Evolutionary conservation across 2,888 invertebrate species (phyloP), one percentile per base, ranked within the genome.

Genomic region (Amitus sp.): DNA sequence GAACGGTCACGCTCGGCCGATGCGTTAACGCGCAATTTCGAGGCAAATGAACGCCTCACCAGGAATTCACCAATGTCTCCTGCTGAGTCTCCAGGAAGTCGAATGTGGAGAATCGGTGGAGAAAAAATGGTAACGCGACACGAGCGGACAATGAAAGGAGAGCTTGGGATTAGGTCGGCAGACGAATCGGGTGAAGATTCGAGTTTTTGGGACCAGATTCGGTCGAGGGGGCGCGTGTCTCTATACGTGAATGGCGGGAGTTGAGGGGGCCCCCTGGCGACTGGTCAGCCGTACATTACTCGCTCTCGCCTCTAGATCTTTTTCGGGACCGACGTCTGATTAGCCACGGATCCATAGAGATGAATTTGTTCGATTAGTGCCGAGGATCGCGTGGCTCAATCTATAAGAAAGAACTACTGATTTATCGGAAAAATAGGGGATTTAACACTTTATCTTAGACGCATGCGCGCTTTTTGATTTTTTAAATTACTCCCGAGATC

Each of bases 1-100:
- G 47, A 66, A 62, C 60, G 69, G 73, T 71, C 70, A 69, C 66
- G 67, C 65, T 64, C 23, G 46, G 50, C 45, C 19, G 49, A 47
- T 47, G 68, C 56, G 72, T 76, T 76, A 74, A 77, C 69, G 64
- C 70, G 73, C 72, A 76, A 78, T 79, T 79, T 77, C 71, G 71
- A 73, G 73, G 68, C 73, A 73, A 67, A 78, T 75, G 74, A 78
- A 71, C 74, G 71, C 59, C 70, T 57, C 73, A 51, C 67, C 71
- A 47, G 66, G 68, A 52, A 23, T 47, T 46, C 28, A 30, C 56
- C 46, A 46, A 59, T 30, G 9, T 18, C 42, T 27, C 67, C 67
- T 33, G 65, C 65, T 65, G 66, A 0, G 65, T 47, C 30, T 39
- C 47, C 4, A 9, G 40, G 40, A 18, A 19, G 17, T 17, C 9